Base-by-base conservation (phyloP, 2,113 vertebrate species). In the Lichenostomus cassidix region DNA sequence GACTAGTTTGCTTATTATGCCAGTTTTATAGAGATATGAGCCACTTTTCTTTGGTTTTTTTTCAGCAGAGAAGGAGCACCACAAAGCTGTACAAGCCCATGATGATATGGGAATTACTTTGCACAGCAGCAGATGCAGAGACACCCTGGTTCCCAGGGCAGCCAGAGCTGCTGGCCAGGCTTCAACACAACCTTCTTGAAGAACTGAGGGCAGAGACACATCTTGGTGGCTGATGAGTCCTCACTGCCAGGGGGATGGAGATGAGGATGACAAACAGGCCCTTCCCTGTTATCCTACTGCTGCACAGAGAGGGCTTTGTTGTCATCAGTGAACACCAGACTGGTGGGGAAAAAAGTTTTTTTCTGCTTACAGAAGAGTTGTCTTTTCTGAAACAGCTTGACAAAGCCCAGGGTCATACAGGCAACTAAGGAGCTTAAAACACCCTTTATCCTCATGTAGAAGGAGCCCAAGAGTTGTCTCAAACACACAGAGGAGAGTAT, bases 81-180 rank as follows among this genome's bases (percentile, higher is more conserved):
- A 6, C 5, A 82, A 47, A 12, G 22, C 4, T 39, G 8, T 56
- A 25, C 0, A 6, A 75, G n/a, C 15, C 47, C 5, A 0, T 7
- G 28, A 63, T 14, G 13, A 52, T 20, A 22, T 4, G 27, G 37
- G 67, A 74, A 56, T 91, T 39, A 52, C 7, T 8, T 56, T 50
- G 42, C 37, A 53, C 21, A 53, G 39, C 13, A 80, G 68, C 39
- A 55, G 39, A 62, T 11, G 19, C 10, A 56, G 69, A 78, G 44
- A 39, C 24, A 49, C 15, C 23, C 4, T 0, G 1, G 9, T 1
- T 1, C 25, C 25, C 41, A 28, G 60, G 41, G 35, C 44, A 84
- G 47, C 35, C 70, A 75, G 56, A 58, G 10, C 41, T 52, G 41
- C 46, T 42, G 65, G 27, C 15, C 37, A 60, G 65, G 60, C 14